Base-by-base conservation (phyloP, 2,113 vertebrate species). In the Perca fluviatilis region DNA sequence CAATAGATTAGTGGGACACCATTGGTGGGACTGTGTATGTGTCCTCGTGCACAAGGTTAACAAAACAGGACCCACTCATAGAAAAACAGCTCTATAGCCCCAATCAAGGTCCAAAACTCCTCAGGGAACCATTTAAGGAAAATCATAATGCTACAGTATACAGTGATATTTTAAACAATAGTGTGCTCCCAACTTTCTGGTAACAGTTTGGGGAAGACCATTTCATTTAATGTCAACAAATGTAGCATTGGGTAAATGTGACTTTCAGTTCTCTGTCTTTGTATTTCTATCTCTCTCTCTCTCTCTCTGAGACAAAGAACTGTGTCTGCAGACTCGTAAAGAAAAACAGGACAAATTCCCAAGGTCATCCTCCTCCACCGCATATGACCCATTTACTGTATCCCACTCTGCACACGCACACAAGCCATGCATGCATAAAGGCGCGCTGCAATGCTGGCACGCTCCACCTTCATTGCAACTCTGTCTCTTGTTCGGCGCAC, bases 351-450 rank as follows among this genome's bases (percentile, higher is more conserved):
- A 91, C 91, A 90, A 86, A 94, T 91, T 91, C 90, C 91, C 92
- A 95, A 94, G 90, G 93, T 94, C 88, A 85, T 83, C 85, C 76
- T 80, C 70, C 84, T 83, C 66, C 79, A 25, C 87, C 81, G 88
- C 88, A 75, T 89, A 81, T 94, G 93, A 94, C 93, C 93, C 88
- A 95, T 88, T 94, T 95, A 93, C 87, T 82, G 58, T 76, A 84
- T 54, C 86, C 88, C 79, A 43, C 71, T 79, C 81, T 43, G 33
- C 63, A 53, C 53, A 61, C 53, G 70, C 69, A 47, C 56, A 56
- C 67, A 30, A 77, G 63, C 85, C 78, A 82, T 79, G 78, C 78
- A 88, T 83, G 83, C 83, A 89, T 80, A 80, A 87, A 82, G 72
- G 65, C 60, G 1, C 56, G 46, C 19, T 75, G 71, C 64, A 77